These are phyloP conservation scores for Heterocephalus glaber DNA, from an alignment of 2,113 vertebrate genomes.

Conservation along the genomic window DNA sequence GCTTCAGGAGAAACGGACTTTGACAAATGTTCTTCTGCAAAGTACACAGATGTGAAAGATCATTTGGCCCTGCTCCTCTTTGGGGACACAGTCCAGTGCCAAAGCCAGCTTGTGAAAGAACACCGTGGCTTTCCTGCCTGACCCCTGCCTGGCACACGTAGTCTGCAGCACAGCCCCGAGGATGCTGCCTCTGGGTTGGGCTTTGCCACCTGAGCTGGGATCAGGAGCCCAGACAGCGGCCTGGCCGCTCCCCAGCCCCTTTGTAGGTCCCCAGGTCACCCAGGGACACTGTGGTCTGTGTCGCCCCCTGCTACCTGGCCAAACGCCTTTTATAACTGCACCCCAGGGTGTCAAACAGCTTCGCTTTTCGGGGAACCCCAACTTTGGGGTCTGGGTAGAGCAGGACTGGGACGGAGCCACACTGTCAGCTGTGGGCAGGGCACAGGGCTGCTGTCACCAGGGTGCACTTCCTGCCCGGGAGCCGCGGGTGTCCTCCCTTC, in stretches of 20 bases:
- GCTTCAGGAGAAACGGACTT: constrained; percentile 23
- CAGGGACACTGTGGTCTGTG: not conserved
- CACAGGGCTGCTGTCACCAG: not conserved
- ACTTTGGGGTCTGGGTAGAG: too few relatives aligned
- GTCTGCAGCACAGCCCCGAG: constrained; percentile 62
- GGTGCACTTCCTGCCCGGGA: not conserved
- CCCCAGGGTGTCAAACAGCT: not conserved
- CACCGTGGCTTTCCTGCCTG: constrained; percentile 55
- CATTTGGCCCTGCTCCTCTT: constrained; percentile 30
- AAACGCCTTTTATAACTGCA: not conserved
- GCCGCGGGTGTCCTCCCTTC: not conserved
- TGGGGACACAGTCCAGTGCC: constrained; percentile 69
- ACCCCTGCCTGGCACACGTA: constrained; percentile 57
- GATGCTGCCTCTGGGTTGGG: constrained; percentile 50
- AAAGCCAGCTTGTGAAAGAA: constrained; percentile 70
- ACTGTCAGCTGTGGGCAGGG: not conserved
- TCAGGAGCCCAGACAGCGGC: not conserved
- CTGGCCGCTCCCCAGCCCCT: not conserved
- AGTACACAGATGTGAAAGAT: constrained; percentile 53
- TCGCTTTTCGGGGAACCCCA: not conserved
- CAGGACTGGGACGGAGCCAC: not conserved
- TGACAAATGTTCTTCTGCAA: constrained; percentile 55
- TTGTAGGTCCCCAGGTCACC: not conserved
- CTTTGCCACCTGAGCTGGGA: constrained; percentile 1
- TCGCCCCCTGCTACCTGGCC: not conserved